These are phyloP conservation scores for Drosophila longiperda DNA, from an alignment of 2,888 invertebrate species.

Conservation along the genomic window DNA sequence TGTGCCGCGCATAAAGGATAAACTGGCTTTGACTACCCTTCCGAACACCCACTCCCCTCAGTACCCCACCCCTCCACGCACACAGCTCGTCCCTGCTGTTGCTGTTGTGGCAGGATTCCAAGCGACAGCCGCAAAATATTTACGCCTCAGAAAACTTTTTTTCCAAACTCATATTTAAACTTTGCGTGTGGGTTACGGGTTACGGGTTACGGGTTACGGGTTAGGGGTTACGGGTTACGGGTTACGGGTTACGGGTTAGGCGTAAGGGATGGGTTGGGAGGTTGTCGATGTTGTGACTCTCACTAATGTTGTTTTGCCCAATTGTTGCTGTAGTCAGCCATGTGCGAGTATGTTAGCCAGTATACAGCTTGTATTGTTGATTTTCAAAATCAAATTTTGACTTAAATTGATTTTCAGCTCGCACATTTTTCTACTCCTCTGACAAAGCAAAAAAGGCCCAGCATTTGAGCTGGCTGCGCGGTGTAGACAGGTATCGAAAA, in stretches of 20 bases:
- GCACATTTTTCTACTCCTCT: constrained; percentile 36
- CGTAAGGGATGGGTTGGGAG: neutral
- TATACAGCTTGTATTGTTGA: constrained; percentile 63
- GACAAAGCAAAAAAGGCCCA: neutral
- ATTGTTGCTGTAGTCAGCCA: constrained; percentile 36
- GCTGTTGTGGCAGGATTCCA: constrained; percentile 27
- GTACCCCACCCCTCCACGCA: neutral
- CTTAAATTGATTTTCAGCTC: constrained; percentile 74
- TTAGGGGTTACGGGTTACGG: neutral
- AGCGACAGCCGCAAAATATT: constrained; percentile 74
- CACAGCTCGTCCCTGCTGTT: neutral
- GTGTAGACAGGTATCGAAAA: constrained; percentile 1
- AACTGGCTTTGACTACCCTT: constrained; percentile 39
- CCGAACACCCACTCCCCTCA: neutral
- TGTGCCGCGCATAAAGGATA: constrained; percentile 73
- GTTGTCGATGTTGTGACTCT: constrained; percentile 11
- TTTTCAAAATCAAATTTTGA: constrained; percentile 78
- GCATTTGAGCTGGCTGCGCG: neutral
- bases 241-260: neutral
- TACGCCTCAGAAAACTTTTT: constrained; percentile 77
- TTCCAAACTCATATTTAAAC: constrained; percentile 77
- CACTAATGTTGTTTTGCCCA: constrained; percentile 40
- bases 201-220: neutral
- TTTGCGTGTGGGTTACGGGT: constrained; percentile 51
- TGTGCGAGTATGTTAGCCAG: constrained; percentile 38